Conservation (phyloP, 1,140 invertebrate species). For the Drosophila tropicalis region DNA sequence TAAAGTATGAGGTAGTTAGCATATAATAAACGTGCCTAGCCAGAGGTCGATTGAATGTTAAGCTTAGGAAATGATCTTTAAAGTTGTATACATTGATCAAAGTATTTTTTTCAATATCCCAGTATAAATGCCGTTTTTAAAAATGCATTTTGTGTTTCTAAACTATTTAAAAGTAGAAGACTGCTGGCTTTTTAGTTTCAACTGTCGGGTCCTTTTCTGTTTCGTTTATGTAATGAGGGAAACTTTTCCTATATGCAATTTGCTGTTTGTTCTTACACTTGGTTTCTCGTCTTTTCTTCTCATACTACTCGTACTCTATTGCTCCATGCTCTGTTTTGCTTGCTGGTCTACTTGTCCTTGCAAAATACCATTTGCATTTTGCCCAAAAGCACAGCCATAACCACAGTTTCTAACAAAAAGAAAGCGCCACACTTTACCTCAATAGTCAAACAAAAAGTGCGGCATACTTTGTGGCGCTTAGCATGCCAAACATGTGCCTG, state of each 20-base stretch:
- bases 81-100: neutral
- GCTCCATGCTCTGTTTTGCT: constrained; percentile 25
- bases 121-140: constrained; percentile 15
- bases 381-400: constrained; percentile 60
- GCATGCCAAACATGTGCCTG: constrained; percentile 60
- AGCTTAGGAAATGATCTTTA: neutral
- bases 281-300: constrained; percentile 5
- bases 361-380: constrained; percentile 72
- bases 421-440: constrained; percentile 74
- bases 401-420: constrained; percentile 36
- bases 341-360: constrained; percentile 67
- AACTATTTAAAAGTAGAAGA: constrained; percentile 39
- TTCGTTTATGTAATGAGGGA: constrained; percentile 50
- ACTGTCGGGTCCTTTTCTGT: constrained; percentile 22
- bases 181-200: neutral
- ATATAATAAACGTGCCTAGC: neutral
- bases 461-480: constrained; percentile 71
- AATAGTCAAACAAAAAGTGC: constrained; percentile 71
- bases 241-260: constrained; percentile 62
- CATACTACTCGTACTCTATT: constrained; percentile 18
- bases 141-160: constrained; percentile 39
- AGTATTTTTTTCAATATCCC: too few relatives aligned
- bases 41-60: neutral
- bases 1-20: constrained; percentile 1
- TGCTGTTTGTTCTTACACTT: constrained; percentile 20